Percentiles rank a stretch among this genome's conserved stretches.
Evolutionary conservation across 2,113 vertebrate species (phyloP).

Genomic region (Rhipidura dahli): DNA sequence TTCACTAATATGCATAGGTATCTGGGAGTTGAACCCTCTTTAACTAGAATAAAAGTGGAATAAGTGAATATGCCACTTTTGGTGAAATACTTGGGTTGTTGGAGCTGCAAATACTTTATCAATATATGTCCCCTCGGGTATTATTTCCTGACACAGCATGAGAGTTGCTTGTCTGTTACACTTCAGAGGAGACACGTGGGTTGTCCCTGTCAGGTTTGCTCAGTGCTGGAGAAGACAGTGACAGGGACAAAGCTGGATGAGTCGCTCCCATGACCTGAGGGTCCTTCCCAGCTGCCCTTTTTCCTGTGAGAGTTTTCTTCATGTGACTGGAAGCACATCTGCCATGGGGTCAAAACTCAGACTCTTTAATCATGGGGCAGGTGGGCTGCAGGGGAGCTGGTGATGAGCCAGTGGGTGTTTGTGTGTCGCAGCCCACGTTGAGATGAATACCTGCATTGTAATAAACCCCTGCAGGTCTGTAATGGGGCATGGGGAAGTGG

Average conservation of each 20-base stretch:
- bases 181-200: background rate
- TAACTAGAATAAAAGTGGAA: background rate
- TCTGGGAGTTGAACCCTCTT: background rate
- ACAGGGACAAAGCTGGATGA: background rate
- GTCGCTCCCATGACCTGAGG: background rate
- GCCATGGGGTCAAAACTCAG: background rate
- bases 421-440: accelerated
- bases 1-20: background rate
- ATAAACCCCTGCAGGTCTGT: background rate
- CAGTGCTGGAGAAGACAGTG: background rate
- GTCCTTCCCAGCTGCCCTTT: background rate
- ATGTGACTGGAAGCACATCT: background rate
- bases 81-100: background rate
- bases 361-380: background rate
- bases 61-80: background rate
- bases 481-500: background rate
- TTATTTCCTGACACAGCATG: background rate
- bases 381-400: background rate
- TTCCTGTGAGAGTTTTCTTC: background rate
- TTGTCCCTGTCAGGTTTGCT: background rate
- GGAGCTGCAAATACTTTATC: background rate
- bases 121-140: background rate
- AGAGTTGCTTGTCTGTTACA: background rate
- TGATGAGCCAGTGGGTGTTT: background rate
- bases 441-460: background rate